Percentiles rank a stretch among this genome's conserved stretches.
These are phyloP conservation scores for Gorsachius goisagi DNA, from an alignment of 2,113 vertebrate species.

Conservation along the genomic window DNA sequence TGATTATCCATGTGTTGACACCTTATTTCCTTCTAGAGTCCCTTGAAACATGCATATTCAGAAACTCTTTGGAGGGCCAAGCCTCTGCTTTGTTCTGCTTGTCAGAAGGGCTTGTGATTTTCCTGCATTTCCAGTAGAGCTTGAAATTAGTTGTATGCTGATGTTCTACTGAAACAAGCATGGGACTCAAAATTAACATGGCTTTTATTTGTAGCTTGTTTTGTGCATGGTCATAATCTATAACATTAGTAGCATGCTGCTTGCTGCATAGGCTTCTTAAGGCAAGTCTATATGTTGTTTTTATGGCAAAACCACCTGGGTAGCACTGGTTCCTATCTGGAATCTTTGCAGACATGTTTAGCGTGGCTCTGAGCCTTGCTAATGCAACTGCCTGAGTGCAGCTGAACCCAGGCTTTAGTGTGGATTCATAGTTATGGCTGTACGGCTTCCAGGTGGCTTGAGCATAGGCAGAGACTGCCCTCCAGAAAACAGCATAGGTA, in stretches of 20 bases:
- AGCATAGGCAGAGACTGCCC: background rate
- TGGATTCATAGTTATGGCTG: fast-evolving
- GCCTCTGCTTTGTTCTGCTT: background rate
- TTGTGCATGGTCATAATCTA: conserved; percentile 12
- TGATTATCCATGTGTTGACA: background rate
- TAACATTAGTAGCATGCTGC: background rate
- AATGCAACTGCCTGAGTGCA: background rate
- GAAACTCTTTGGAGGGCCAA: background rate
- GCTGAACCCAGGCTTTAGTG: background rate
- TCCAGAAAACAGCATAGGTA: background rate
- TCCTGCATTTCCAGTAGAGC: background rate
- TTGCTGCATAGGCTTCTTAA: background rate
- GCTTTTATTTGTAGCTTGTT: conserved; percentile 48
- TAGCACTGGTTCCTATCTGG: background rate
- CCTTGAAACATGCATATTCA: background rate
- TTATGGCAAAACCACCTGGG: background rate
- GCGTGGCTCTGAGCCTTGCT: background rate
- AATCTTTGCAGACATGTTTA: background rate
- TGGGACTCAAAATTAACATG: background rate
- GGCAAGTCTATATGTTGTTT: background rate
- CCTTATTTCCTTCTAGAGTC: background rate
- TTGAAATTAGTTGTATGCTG: background rate
- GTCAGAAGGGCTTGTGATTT: background rate
- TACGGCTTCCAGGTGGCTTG: background rate
- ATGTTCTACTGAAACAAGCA: conserved; percentile 23